phyloP scores from a whole-genome alignment of 2,113 vertebrate genomes.

The Nycticorax nycticorax region DNA sequence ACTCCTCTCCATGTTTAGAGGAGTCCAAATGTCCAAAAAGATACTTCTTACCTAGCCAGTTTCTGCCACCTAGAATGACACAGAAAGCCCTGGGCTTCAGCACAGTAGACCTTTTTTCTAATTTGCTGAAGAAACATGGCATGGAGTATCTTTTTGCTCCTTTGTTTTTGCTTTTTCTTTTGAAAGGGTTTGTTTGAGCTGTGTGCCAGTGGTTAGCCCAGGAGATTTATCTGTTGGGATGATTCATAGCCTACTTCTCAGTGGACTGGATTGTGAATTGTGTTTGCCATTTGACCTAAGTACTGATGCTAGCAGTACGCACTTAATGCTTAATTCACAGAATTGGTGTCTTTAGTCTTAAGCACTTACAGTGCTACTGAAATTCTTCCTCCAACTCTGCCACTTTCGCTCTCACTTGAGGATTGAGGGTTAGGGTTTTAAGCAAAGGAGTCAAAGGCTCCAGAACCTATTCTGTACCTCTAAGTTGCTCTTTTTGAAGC shows the following conservation, averaged over 20 bases:
- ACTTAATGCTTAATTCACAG: neutral
- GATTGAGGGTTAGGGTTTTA: neutral
- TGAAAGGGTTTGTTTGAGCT: neutral
- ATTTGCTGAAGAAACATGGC: neutral
- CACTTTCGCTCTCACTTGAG: neutral
- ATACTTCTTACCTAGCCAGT: constrained; percentile 1
- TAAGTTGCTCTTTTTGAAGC: neutral
- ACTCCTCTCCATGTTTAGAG: constrained; percentile 66
- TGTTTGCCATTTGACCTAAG: neutral
- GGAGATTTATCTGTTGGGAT: neutral
- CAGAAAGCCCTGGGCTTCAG: neutral
- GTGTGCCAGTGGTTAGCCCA: neutral
- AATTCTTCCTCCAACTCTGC: neutral
- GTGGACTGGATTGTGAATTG: neutral
- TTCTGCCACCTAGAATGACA: neutral
- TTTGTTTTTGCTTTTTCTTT: neutral
- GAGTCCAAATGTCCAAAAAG: neutral
- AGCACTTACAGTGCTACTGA: neutral
- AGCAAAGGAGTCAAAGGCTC: neutral
- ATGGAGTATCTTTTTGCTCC: neutral
- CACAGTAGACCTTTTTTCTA: constrained; percentile 2
- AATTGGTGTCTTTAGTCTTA: neutral
- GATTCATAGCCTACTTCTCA: neutral
- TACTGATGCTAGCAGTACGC: neutral
- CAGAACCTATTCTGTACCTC: neutral